Evolutionary conservation across 2,113 vertebrate species (phyloP), one percentile per base, ranked within the genome.

Genomic region (Misgurnus mizolepis): DNA sequence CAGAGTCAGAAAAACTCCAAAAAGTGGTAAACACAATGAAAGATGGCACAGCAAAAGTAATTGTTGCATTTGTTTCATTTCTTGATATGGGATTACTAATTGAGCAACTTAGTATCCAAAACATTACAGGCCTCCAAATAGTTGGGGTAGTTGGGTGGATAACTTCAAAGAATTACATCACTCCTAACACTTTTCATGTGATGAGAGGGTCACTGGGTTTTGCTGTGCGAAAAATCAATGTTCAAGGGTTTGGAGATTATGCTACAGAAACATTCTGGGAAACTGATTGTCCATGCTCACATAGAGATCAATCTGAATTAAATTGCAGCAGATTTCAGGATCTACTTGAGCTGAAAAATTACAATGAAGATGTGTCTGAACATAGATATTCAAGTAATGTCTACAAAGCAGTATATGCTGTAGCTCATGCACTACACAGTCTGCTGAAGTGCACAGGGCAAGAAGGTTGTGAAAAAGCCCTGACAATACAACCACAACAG

Each of bases 101-200:
- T 11, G 81, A 91, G 27, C 88, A 92, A 81, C 22, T 93, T 41
- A 91, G 71, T 60, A 10, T 86, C 6, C 79, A 89, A 27, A 92
- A 93, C 68, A 84, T 93, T 11, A 93, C 89, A 2, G 92, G 89
- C 7, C 80, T 87, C 3, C 91, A 92, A 78, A 91, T 92, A 72
- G 84, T 92, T 6, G 92, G 92, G 14, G 91, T 90, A 64, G 91
- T 91, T 80, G 89, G 85, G 41, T 93, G 92, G 92, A 92, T 93
- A 66, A 90, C 91, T 17, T 87, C 88, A 3, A 81, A 88, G 41
- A 91, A 89, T 61, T 88, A 90, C 27, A 34, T 34, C 27, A 34
- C 27, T 34, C 27, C 27, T 10, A 88, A 81, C 47, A 91, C 89
- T 68, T 58, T 58, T 18, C 55, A n/a, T 58, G 55, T 58, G 6